These are phyloP conservation scores for Dicrostonyx torquatus DNA, from an alignment of 2,797 vertebrate species.

Conservation along the genomic window DNA sequence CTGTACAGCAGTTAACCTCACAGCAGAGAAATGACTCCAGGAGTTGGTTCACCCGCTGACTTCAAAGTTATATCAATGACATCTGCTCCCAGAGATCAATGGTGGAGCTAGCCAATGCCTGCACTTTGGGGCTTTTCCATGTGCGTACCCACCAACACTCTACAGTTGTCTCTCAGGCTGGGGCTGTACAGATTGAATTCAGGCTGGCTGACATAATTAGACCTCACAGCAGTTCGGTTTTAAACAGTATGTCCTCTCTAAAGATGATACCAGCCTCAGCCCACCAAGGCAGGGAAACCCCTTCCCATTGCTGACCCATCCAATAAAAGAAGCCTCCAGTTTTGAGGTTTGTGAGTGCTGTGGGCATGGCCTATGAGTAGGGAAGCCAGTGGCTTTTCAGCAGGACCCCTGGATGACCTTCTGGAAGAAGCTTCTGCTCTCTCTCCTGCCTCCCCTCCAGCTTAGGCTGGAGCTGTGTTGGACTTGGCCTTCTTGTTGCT, in stretches of 20 bases:
- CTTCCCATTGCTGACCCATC: background rate
- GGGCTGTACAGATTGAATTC: background rate
- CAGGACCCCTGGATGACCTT: background rate
- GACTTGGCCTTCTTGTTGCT: background rate
- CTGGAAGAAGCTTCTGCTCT: background rate
- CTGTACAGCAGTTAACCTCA: background rate
- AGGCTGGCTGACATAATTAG: too few relatives aligned
- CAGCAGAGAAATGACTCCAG: background rate
- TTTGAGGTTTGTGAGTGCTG: background rate
- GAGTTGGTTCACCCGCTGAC: background rate
- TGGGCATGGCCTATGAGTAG: background rate
- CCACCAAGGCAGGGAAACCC: background rate
- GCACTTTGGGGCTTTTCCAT: background rate
- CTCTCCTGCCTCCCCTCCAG: background rate
- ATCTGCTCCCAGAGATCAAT: background rate
- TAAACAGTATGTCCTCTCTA: background rate
- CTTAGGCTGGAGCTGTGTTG: background rate
- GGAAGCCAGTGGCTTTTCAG: too few relatives aligned
- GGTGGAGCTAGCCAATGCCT: background rate
- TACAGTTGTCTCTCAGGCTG: background rate
- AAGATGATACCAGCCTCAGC: background rate
- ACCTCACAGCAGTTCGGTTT: background rate
- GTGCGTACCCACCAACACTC: background rate
- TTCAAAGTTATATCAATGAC: background rate
- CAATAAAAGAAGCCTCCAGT: background rate